These are phyloP conservation scores for Mirounga angustirostris DNA, from an alignment of 2,113 vertebrate species.

Conservation along the genomic window DNA sequence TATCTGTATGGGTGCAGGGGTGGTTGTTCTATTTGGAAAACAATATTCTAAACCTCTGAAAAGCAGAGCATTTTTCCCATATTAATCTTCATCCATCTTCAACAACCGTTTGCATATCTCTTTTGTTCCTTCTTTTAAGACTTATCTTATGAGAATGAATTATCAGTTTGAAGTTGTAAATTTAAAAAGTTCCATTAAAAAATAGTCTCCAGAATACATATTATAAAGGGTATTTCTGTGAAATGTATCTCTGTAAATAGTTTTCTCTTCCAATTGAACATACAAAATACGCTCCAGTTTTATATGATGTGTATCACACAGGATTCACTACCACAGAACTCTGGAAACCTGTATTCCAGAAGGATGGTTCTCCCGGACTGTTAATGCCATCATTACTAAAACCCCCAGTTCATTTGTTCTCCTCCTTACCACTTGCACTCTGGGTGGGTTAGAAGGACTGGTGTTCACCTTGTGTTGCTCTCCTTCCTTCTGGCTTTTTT, in stretches of 20 bases:
- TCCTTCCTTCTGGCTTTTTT: background rate
- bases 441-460: background rate
- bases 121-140: constrained; percentile 17
- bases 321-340: background rate
- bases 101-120: background rate
- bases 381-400: background rate
- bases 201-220: background rate
- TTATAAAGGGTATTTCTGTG: background rate
- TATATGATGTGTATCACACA: background rate
- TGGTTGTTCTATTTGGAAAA: background rate
- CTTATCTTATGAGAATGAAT: background rate
- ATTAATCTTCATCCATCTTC: background rate
- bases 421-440: background rate
- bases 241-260: background rate
- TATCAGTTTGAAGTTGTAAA: background rate
- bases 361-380: background rate
- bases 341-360: background rate
- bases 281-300: background rate
- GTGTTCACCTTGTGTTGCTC: background rate
- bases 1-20: background rate
- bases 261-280: constrained; percentile 26
- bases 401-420: background rate
- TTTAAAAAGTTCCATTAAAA: background rate
- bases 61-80: background rate
- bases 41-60: background rate